Conservation (phyloP, 1,140 invertebrate species). For the Alviniconcha marisindica region DNA sequence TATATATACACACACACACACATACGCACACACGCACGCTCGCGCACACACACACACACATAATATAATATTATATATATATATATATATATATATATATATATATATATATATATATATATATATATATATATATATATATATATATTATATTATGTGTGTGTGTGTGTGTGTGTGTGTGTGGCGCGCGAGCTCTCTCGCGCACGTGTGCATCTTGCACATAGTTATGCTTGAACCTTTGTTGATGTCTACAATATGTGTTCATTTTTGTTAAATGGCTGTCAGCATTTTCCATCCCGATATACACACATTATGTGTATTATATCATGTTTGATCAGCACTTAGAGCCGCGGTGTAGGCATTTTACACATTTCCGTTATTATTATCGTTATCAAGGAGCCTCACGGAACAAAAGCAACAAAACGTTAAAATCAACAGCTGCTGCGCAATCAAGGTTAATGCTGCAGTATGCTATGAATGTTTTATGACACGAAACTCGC, state of each 20-base stretch:
- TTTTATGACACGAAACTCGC: too few relatives aligned
- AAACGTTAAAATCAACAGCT: too few relatives aligned
- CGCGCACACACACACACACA: too few relatives aligned
- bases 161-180: conserved; percentile 8
- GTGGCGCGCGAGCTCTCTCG: too few relatives aligned
- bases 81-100: neutral
- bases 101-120: neutral
- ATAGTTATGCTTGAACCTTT: neutral
- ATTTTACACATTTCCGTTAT: too few relatives aligned
- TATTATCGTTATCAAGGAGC: too few relatives aligned
- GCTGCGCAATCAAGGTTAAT: too few relatives aligned
- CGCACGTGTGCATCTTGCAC: neutral
- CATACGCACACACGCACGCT: neutral
- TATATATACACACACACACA: neutral
- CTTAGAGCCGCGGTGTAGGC: too few relatives aligned
- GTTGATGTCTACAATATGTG: neutral
- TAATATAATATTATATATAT: neutral
- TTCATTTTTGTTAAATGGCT: neutral
- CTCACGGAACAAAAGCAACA: too few relatives aligned
- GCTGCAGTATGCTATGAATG: too few relatives aligned
- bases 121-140: neutral
- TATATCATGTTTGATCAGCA: neutral
- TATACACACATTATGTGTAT: neutral
- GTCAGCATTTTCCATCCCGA: neutral
- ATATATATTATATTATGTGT: neutral